phyloP scores from a whole-genome alignment of 2,888 invertebrate genomes.

The Andrena haemorrhoa region DNA sequence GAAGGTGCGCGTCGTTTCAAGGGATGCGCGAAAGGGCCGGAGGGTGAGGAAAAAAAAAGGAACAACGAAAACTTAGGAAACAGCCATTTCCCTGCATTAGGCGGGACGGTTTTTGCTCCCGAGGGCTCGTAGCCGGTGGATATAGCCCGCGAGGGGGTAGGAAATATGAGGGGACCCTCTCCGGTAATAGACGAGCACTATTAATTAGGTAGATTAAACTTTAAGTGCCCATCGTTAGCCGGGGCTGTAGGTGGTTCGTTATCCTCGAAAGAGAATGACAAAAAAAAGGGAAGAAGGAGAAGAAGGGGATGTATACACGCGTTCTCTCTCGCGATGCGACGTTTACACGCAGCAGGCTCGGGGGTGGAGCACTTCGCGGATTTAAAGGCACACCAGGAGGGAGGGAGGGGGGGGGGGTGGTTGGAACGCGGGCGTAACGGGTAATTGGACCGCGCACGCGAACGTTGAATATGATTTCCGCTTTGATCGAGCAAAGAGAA shows the following conservation, averaged over 20 bases:
- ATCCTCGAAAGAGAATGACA: conserved; percentile 62
- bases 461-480: conserved; percentile 49
- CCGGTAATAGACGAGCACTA: conserved; percentile 80
- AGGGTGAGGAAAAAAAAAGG: conserved; percentile 43
- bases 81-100: conserved; percentile 77
- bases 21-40: conserved; percentile 23
- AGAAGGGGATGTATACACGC: conserved; percentile 16
- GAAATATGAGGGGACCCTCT: conserved; percentile 77
- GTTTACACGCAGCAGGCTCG: conserved; percentile 53
- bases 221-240: conserved; percentile 78
- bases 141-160: conserved; percentile 68
- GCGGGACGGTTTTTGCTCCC: conserved; percentile 70
- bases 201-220: conserved; percentile 83
- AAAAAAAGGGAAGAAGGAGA: conserved; percentile 42
- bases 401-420: too few species aligned
- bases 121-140: conserved; percentile 62
- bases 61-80: conserved; percentile 76
- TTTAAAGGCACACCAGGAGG: conserved; percentile 28
- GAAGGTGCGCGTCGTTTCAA: conserved; percentile 33
- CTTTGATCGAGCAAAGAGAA: conserved; percentile 26
- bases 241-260: conserved; percentile 69
- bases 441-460: conserved; percentile 51
- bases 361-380: conserved; percentile 23
- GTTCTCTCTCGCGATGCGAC: conserved; percentile 47
- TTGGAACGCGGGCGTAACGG: conserved; percentile 16